Base-by-base conservation (phyloP, 2,797 vertebrate species). In the Thaleichthys pacificus region DNA sequence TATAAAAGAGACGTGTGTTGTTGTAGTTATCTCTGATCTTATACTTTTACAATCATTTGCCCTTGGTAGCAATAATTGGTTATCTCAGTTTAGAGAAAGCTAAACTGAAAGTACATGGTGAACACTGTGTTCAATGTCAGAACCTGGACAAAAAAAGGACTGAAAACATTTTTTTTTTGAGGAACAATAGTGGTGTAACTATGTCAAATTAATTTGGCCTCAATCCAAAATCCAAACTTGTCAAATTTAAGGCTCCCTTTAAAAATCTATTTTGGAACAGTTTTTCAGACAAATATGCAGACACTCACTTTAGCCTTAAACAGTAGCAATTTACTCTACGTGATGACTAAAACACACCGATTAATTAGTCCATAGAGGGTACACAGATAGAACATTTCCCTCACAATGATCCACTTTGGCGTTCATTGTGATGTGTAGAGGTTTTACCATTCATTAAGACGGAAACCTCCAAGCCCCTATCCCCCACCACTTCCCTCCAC, bases 51-150 rank as follows among this genome's bases (percentile, higher is more conserved):
- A 65, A 56, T 57, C 5, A 22, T 32, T 60, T 72, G 66, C 49
- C 42, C 73, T 66, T 71, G 51, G 61, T n/a, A 30, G 12, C 19
- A 60, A 35, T 63, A 63, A n/a, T 21, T 32, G 28, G 38, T 47
- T 71, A 56, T 64, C 56, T 70, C 63, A 54, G 19, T 56, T 28
- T 60, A 61, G 60, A 69, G 72, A 69, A 17, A 60, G 49, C 19
- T 49, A 28, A 32, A 38, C 51, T 66, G 67, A 65, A 67, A 19
- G 32, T 9, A 58, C 22, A 70, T 54, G 49, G 47, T 66, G 65
- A 71, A 64, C 54, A 78, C 21, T 60, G 24, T 14, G 42, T 9
- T 68, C 42, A 73, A 70, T 68, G 63, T 73, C 61, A 72, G 42
- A 47, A 47, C 12, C 3, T 47, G 42, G 12, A 47, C 11, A 47